A percentile compares a stretch with the other conserved stretches of the same genome.
Evolutionary conservation across 2,888 invertebrate species (phyloP).

Genomic region (Didymodactylos carnosus): DNA sequence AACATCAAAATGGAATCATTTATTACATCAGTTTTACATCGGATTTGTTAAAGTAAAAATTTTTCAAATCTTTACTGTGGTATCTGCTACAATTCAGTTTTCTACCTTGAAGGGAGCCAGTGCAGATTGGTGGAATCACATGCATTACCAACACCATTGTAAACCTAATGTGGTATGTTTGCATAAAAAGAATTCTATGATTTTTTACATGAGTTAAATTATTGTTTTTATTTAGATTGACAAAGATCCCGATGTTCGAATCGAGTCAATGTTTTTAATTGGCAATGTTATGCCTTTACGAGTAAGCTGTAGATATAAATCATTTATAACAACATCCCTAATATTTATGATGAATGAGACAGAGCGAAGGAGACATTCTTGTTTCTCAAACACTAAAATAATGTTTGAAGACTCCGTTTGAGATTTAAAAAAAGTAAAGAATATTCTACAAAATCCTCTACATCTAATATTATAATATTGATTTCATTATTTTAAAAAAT

Average conservation of each 20-base stretch:
- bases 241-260: slow-evolving; percentile 33
- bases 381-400: no score
- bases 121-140: slow-evolving; percentile 33
- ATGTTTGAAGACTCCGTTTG: no score
- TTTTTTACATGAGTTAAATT: slow-evolving; percentile 15
- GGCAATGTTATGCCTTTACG: slow-evolving; percentile 28
- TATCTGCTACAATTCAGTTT: no score
- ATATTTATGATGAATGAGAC: neutral
- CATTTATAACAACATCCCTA: slow-evolving; percentile 9
- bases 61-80: no score
- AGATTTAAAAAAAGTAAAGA: no score
- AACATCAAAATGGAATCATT: slow-evolving; percentile 22
- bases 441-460: no score
- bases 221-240: slow-evolving; percentile 21
- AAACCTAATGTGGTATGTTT: slow-evolving; percentile 35
- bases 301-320: slow-evolving; percentile 14
- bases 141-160: slow-evolving; percentile 34
- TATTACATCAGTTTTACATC: slow-evolving; percentile 26
- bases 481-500: no score
- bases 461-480: no score
- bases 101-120: slow-evolving; percentile 31
- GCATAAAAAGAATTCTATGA: no score
- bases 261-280: slow-evolving; percentile 29
- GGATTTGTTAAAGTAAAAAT: slow-evolving; percentile 25
- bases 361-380: no score